These are phyloP conservation scores for Lithobates pipiens DNA, from an alignment of 2,797 vertebrate species.

Conservation along the genomic window DNA sequence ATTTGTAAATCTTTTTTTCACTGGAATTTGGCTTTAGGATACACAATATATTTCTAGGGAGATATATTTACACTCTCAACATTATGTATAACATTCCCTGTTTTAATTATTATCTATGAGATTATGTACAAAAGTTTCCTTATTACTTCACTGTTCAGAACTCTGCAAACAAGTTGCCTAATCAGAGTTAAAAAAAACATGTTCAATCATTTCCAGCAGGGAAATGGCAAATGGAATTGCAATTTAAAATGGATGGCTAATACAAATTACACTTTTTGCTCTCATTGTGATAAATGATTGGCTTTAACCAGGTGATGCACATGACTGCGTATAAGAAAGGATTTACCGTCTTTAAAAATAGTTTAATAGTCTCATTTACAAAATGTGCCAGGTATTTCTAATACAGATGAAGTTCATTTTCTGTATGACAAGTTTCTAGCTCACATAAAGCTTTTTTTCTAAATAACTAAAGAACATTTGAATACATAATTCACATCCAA, in stretches of 20 bases:
- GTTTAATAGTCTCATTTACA: conserved; percentile 5
- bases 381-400: conserved; percentile 3
- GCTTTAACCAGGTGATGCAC: not conserved
- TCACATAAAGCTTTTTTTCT: not conserved
- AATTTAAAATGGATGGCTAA: conserved; percentile 1
- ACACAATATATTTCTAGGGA: too few species aligned
- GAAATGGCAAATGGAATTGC: not conserved
- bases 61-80: too few species aligned
- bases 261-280: not conserved
- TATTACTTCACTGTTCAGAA: too few species aligned
- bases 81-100: too few species aligned
- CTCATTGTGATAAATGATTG: conserved; percentile 20
- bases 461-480: not conserved
- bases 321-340: not conserved
- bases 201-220: not conserved
- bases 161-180: not conserved
- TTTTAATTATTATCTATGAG: too few species aligned
- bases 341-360: conserved; percentile 2
- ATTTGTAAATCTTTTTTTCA: too few species aligned
- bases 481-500: not conserved
- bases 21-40: too few species aligned
- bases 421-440: not conserved
- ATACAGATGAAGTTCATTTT: conserved; percentile 6
- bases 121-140: too few species aligned
- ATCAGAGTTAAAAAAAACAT: not conserved